These are phyloP conservation scores for Leptosomus discolor DNA, from an alignment of 2,113 vertebrate species.

Conservation along the genomic window DNA sequence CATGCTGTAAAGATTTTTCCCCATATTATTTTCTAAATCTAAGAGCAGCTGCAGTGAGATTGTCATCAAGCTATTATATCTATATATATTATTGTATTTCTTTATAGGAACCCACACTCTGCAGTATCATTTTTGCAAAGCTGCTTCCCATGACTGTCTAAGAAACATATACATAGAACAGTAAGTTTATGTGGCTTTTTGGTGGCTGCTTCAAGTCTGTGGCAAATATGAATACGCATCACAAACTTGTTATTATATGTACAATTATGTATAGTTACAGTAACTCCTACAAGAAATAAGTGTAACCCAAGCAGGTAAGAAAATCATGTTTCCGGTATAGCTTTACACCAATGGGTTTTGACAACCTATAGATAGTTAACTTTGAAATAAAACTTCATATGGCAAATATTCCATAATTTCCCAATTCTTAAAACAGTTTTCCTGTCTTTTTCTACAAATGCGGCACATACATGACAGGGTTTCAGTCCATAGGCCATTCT, in stretches of 20 bases:
- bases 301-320: neutral
- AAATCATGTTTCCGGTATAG: neutral
- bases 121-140: neutral
- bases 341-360: neutral
- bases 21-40: neutral
- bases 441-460: neutral
- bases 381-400: neutral
- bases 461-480: rapidly evolving
- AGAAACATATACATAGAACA: neutral
- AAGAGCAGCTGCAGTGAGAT: neutral
- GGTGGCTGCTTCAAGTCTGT: neutral
- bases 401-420: neutral
- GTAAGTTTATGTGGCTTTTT: neutral
- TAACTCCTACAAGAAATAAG: neutral
- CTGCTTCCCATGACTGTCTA: neutral
- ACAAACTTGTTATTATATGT: neutral
- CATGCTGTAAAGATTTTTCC: neutral
- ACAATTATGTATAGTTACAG: neutral
- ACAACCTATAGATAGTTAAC: neutral
- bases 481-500: neutral
- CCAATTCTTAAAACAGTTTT: neutral
- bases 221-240: neutral
- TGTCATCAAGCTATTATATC: neutral
- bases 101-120: neutral
- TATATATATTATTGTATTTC: neutral